Evolutionary conservation across 2,797 vertebrate genomes (phyloP).

Genomic region (Manis javanica): DNA sequence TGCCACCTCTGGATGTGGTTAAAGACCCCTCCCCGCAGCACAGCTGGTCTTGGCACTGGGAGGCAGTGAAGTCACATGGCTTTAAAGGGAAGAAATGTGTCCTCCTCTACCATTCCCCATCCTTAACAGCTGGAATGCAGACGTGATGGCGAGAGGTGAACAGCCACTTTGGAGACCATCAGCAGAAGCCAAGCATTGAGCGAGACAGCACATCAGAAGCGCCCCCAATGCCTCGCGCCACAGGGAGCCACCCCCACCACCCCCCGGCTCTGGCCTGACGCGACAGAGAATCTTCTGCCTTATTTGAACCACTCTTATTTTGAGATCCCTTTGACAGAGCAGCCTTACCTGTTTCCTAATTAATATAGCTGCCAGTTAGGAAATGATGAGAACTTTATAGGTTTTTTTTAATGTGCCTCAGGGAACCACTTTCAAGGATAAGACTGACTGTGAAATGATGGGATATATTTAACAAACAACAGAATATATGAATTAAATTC

Average conservation of each 20-base stretch:
- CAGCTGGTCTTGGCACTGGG: no score
- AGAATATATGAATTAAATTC: background rate
- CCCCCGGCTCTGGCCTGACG: background rate
- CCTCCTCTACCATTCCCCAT: background rate
- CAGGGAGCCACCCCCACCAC: fast-evolving
- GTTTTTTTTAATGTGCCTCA: background rate
- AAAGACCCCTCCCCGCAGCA: background rate
- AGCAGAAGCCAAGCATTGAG: background rate
- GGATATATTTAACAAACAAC: background rate
- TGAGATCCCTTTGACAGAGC: background rate
- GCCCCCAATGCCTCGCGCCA: background rate
- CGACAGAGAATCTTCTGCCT: background rate
- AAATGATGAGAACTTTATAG: background rate
- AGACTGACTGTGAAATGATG: background rate
- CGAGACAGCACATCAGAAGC: background rate
- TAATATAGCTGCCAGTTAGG: background rate
- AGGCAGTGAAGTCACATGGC: no score
- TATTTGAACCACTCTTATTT: background rate
- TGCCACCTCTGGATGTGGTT: background rate
- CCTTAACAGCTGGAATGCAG: background rate
- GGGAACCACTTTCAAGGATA: background rate
- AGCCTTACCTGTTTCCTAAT: background rate
- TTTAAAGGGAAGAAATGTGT: background rate
- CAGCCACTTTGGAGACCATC: background rate
- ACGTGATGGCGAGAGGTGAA: background rate